Percentiles rank a stretch among this genome's conserved stretches.
Conservation (phyloP, 2,113 vertebrate species). For the Peromyscus leucopus region DNA sequence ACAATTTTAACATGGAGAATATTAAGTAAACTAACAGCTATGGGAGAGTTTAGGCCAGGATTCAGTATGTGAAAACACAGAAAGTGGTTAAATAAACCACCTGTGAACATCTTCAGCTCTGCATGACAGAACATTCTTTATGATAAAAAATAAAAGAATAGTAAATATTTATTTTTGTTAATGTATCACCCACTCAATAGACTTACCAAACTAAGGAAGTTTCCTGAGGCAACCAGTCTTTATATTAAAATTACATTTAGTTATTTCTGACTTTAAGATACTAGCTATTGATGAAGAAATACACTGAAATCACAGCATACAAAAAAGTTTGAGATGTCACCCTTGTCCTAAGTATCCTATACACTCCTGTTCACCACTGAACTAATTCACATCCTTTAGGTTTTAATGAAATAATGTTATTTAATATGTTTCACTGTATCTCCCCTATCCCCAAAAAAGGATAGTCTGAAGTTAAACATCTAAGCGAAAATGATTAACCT, state of each 20-base stretch:
- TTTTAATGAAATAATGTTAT: constrained; percentile 31
- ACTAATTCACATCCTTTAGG: not conserved
- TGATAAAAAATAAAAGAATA: constrained; percentile 8
- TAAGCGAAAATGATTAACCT: constrained; percentile 27
- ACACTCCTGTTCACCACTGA: not conserved
- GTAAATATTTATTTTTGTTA: constrained; percentile 42
- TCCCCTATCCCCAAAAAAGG: not conserved
- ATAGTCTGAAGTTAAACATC: constrained; percentile 27
- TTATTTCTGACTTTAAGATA: not conserved
- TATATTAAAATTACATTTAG: constrained; percentile 39
- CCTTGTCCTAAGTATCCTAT: not conserved
- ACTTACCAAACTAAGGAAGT: not conserved
- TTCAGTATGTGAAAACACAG: constrained; percentile 29
- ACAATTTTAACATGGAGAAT: not conserved
- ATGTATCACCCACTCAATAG: not conserved
- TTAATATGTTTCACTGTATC: constrained; percentile 40
- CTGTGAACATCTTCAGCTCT: not conserved
- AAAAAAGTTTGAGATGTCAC: not conserved
- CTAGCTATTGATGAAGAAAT: not conserved
- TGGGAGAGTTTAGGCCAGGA: constrained; percentile 12
- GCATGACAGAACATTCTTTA: constrained; percentile 21
- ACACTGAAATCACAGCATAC: constrained; percentile 34
- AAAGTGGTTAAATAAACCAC: constrained; percentile 30
- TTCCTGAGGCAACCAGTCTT: not conserved
- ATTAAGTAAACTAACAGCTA: constrained; percentile 48